These are phyloP conservation scores for Campylomormyrus tamandua DNA, from an alignment of 2,113 vertebrate genomes.

Conservation along the genomic window DNA sequence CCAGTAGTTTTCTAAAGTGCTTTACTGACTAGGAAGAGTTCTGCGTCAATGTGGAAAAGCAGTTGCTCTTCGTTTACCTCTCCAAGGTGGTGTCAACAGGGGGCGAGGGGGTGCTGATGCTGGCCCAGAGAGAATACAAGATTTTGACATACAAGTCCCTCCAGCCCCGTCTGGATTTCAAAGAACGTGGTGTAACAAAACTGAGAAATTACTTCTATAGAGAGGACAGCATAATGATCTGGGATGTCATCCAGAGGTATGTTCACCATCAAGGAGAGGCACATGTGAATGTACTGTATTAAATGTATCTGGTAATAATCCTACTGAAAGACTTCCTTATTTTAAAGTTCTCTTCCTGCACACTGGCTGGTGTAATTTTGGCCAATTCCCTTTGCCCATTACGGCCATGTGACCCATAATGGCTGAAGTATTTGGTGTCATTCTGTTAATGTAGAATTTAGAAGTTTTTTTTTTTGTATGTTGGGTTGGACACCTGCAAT, in stretches of 20 bases:
- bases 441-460: not conserved
- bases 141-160: conserved; percentile 57
- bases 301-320: not conserved
- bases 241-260: conserved; percentile 56
- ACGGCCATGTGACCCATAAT: not conserved
- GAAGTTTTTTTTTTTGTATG: not conserved
- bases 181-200: conserved; percentile 41
- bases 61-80: not conserved
- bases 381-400: not conserved
- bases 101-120: conserved; percentile 45
- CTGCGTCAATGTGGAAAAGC: not conserved
- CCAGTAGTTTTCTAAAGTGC: not conserved
- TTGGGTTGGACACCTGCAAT: not conserved
- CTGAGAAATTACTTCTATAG: conserved; percentile 54
- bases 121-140: conserved; percentile 55
- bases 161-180: conserved; percentile 47
- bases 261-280: not conserved
- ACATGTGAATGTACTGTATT: not conserved
- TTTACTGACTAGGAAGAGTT: not conserved
- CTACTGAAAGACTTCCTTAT: not conserved
- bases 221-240: conserved; percentile 50
- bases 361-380: not conserved
- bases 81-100: conserved; percentile 55
- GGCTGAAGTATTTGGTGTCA: not conserved
- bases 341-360: not conserved